These are phyloP conservation scores for Heterodera schachtii DNA, from an alignment of 1,140 invertebrate genomes.

Conservation along the genomic window DNA sequence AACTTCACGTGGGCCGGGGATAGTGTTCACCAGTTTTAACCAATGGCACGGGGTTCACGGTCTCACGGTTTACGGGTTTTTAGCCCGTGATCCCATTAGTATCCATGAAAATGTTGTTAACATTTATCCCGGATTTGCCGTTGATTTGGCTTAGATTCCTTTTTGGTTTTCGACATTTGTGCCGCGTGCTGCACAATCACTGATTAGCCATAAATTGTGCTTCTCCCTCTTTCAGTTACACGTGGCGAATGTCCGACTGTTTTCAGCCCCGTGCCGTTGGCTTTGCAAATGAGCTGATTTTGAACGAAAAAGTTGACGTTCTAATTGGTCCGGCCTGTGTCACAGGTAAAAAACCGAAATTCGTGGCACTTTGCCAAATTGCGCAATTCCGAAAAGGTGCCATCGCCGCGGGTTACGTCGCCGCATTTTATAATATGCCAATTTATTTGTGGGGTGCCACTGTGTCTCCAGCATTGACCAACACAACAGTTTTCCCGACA, in stretches of 20 bases:
- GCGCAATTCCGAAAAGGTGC: slow-evolving; percentile 27
- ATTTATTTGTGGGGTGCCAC: slow-evolving; percentile 47
- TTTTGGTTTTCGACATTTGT: too few relatives aligned
- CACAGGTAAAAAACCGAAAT: slow-evolving; percentile 23
- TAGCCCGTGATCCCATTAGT: too few relatives aligned
- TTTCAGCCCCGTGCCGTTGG: slow-evolving; percentile 43
- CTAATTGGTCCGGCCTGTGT: slow-evolving; percentile 49
- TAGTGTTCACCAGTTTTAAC: too few relatives aligned
- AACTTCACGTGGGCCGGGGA: slow-evolving; percentile 37
- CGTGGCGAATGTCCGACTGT: slow-evolving; percentile 46
- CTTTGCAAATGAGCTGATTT: slow-evolving; percentile 40
- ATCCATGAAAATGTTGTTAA: too few relatives aligned
- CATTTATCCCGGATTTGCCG: too few relatives aligned
- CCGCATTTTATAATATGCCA: slow-evolving; percentile 47
- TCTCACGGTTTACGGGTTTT: too few relatives aligned
- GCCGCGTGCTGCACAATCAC: too few relatives aligned
- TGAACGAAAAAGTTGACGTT: slow-evolving; percentile 40
- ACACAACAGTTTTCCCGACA: slow-evolving; percentile 39
- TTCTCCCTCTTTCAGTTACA: slow-evolving; percentile 22
- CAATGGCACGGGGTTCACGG: too few relatives aligned
- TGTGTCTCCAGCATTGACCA: slow-evolving; percentile 28
- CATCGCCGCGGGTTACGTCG: slow-evolving; percentile 13
- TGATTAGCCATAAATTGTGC: too few relatives aligned
- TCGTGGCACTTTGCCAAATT: slow-evolving; percentile 7
- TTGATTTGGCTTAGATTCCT: too few relatives aligned